Conservation (phyloP, 2,888 invertebrate species). For the Phlogophora meticulosa region DNA sequence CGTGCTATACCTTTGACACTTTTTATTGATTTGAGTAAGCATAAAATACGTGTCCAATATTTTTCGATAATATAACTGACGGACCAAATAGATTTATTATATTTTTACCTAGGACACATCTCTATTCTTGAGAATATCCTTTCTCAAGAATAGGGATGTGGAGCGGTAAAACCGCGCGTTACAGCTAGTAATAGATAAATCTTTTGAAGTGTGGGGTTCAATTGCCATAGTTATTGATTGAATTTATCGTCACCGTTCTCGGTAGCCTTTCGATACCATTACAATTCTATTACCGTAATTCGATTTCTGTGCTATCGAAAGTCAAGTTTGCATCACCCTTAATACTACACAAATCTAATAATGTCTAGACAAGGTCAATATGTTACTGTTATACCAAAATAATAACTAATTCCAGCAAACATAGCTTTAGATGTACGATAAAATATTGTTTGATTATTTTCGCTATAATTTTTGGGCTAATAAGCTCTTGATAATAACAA, state of each 20-base stretch:
- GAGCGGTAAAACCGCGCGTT: too few relatives aligned
- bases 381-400: slow-evolving; percentile 43
- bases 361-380: slow-evolving; percentile 49
- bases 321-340: slow-evolving; percentile 19
- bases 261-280: slow-evolving; percentile 17
- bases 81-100: too few relatives aligned
- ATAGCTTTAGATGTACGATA: slow-evolving; percentile 24
- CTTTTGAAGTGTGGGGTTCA: slow-evolving; percentile 1
- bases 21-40: too few relatives aligned
- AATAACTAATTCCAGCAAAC: slow-evolving; percentile 32
- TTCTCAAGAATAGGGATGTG: too few relatives aligned
- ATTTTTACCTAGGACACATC: too few relatives aligned
- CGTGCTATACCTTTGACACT: too few relatives aligned
- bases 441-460: slow-evolving; percentile 36
- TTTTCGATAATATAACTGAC: too few relatives aligned
- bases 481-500: background rate
- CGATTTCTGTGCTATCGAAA: slow-evolving; percentile 16
- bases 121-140: too few relatives aligned
- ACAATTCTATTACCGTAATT: slow-evolving; percentile 6
- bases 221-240: background rate
- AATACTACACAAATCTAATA: slow-evolving; percentile 28
- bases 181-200: too few relatives aligned
- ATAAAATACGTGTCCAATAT: too few relatives aligned
- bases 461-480: slow-evolving; percentile 2
- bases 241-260: slow-evolving; percentile 7